phyloP scores from a whole-genome alignment of 2,797 vertebrate species.

The Psittacula echo region DNA sequence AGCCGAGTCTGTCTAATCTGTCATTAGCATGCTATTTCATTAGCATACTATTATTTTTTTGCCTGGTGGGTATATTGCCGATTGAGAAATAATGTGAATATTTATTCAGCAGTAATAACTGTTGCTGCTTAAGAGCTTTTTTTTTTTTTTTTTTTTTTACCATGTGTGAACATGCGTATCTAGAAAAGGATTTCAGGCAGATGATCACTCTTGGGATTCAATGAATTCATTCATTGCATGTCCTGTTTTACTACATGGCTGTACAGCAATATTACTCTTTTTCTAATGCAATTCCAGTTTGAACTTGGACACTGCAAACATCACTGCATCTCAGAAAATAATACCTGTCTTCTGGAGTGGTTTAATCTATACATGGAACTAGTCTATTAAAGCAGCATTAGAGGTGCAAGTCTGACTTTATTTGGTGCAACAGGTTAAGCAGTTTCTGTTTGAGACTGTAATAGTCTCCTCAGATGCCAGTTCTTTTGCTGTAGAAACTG shows the following conservation, averaged over 20 bases:
- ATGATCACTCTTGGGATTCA: constrained; percentile 42
- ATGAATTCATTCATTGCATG: neutral
- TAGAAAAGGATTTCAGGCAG: constrained; percentile 41
- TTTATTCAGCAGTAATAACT: constrained; percentile 47
- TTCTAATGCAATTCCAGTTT: neutral
- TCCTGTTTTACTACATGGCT: neutral
- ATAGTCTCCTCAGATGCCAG: neutral
- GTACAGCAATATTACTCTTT: constrained; percentile 30
- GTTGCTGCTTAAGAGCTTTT: constrained; percentile 10
- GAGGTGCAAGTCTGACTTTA: neutral
- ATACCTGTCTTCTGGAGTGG: neutral
- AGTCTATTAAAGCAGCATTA: neutral
- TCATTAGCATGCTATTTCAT: constrained; percentile 20
- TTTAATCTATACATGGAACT: neutral
- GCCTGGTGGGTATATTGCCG: neutral
- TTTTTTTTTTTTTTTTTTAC: constrained; percentile 5
- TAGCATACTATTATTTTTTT: constrained; percentile 36
- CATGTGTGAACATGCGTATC: neutral
- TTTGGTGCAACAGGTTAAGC: constrained; percentile 1
- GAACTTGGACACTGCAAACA: neutral
- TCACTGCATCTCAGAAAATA: neutral
- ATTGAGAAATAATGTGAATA: constrained; percentile 22
- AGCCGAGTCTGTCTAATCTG: neutral
- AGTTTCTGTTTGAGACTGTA: neutral
- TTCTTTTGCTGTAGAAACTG: neutral